Conservation (phyloP, 2,797 vertebrate genomes). For the Syngnathus rostellatus region DNA sequence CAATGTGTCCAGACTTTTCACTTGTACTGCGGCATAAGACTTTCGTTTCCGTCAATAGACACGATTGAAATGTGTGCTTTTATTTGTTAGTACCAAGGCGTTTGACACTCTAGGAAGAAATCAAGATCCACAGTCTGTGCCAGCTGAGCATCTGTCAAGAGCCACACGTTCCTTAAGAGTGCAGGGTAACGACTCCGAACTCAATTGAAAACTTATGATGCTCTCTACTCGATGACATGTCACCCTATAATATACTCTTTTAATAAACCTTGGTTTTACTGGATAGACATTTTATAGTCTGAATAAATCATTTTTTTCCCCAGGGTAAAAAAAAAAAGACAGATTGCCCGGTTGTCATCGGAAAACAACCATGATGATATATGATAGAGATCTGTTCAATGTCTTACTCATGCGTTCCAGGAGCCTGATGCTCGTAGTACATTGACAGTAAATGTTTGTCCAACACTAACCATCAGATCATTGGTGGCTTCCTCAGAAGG, state of each 20-base stretch:
- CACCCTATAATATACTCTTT: slow-evolving; percentile 12
- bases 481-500: slow-evolving; percentile 2
- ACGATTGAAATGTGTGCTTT: slow-evolving; percentile 22
- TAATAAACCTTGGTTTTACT: slow-evolving; percentile 31
- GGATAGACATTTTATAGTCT: slow-evolving; percentile 22
- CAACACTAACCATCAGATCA: slow-evolving; percentile 16
- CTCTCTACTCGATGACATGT: slow-evolving; percentile 21
- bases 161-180: background rate
- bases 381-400: slow-evolving; percentile 5
- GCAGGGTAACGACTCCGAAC: slow-evolving; percentile 12
- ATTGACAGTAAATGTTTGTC: slow-evolving; percentile 16
- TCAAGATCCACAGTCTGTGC: background rate
- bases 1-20: background rate
- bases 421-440: slow-evolving; percentile 13
- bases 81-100: slow-evolving; percentile 12
- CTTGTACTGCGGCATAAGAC: background rate
- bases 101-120: slow-evolving; percentile 7
- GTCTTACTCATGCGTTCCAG: background rate
- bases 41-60: slow-evolving; percentile 7
- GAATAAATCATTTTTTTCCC: slow-evolving; percentile 37
- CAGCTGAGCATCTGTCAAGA: slow-evolving; percentile 2
- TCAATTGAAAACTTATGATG: background rate
- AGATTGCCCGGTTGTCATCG: slow-evolving; percentile 7
- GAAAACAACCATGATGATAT: slow-evolving; percentile 16
- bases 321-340: background rate